Percentiles rank a stretch among this genome's conserved stretches.
These are phyloP conservation scores for Solenopsis invicta DNA, from an alignment of 1,140 invertebrate genomes.

Conservation along the genomic window DNA sequence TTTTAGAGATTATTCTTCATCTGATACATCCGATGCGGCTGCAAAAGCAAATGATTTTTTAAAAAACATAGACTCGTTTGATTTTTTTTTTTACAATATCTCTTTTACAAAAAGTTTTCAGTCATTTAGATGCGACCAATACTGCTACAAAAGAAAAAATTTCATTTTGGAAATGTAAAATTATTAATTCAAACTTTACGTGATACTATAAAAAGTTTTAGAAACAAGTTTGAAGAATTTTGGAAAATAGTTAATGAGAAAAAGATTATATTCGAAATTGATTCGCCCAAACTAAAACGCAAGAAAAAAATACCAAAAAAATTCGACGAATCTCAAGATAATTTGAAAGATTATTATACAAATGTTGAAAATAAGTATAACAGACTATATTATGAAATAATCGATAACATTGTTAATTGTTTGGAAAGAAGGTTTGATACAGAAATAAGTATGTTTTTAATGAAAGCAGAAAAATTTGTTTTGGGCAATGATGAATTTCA, in stretches of 20 bases:
- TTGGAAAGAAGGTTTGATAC: too few relatives aligned
- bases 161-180: not conserved
- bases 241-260: conserved; percentile 5
- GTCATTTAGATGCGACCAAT: not conserved
- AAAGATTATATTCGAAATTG: not conserved
- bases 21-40: not conserved
- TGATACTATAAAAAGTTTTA: not conserved
- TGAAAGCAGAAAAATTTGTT: too few relatives aligned
- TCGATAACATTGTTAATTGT: too few relatives aligned
- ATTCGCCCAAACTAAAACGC: not conserved
- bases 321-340: not conserved
- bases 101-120: not conserved
- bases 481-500: too few relatives aligned
- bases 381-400: too few relatives aligned
- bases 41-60: not conserved
- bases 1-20: too few relatives aligned
- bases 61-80: not conserved
- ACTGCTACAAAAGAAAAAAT: not conserved
- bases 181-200: conserved; percentile 19
- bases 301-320: too few relatives aligned
- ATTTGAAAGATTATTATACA: too few relatives aligned
- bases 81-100: not conserved
- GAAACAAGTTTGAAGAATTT: not conserved
- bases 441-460: too few relatives aligned
- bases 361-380: too few relatives aligned